A percentile compares a stretch with the other conserved stretches of the same genome.
Conservation (phyloP, 2,888 invertebrate species). For the Lasiommata megera region DNA sequence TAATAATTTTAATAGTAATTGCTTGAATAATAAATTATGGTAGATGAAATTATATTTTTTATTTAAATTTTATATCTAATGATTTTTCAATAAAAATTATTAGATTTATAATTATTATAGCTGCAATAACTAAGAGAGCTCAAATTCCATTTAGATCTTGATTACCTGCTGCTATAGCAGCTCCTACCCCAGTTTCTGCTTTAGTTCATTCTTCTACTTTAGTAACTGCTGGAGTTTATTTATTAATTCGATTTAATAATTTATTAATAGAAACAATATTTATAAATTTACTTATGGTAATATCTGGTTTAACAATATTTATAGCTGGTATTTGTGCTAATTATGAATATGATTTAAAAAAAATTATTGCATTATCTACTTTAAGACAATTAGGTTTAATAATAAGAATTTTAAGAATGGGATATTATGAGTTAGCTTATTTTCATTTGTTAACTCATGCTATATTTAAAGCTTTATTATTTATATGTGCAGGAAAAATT, state of each 20-base stretch:
- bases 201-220: slow-evolving; percentile 86
- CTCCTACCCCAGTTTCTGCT: slow-evolving; percentile 82
- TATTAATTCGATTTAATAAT: slow-evolving; percentile 85
- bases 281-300: too few species aligned
- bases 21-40: slow-evolving; percentile 80
- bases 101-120: slow-evolving; percentile 67
- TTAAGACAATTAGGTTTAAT: slow-evolving; percentile 85
- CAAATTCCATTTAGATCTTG: slow-evolving; percentile 91
- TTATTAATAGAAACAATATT: too few species aligned
- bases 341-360: too few species aligned
- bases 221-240: slow-evolving; percentile 88
- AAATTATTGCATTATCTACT: too few species aligned
- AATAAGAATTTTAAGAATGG: slow-evolving; percentile 83
- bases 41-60: slow-evolving; percentile 78
- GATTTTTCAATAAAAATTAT: slow-evolving; percentile 60
- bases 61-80: slow-evolving; percentile 72
- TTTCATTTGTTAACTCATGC: slow-evolving; percentile 89
- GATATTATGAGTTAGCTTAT: slow-evolving; percentile 80
- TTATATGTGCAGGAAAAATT: slow-evolving; percentile 86
- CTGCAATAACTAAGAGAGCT: slow-evolving; percentile 88
- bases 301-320: too few species aligned
- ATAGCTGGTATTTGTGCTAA: too few species aligned
- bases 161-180: slow-evolving; percentile 88
- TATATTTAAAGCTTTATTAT: slow-evolving; percentile 88
- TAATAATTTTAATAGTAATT: slow-evolving; percentile 83